Base-by-base conservation (phyloP, 2,888 invertebrate species). In the Himalopsyche tibetana region DNA sequence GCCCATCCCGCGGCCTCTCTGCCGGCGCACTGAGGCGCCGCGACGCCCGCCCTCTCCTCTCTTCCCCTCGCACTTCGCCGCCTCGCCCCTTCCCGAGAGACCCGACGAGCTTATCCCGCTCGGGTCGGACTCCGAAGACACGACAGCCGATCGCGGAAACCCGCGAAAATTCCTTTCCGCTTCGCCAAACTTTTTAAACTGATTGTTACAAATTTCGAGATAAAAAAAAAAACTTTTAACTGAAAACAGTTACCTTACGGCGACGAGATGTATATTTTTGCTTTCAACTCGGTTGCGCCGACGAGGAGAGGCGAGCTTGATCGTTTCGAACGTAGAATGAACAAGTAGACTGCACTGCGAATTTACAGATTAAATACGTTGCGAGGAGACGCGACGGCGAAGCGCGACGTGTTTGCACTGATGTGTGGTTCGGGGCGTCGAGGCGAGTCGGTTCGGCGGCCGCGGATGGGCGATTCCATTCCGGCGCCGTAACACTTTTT, bases 51-150 rank as follows among this genome's bases (percentile, higher is more conserved):
- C 86, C 93, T 92, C 87, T 81, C 87, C 85, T 79, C 74, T 86
- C 87, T 84, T 86, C 80, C 82, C 86, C 83, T 91, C 91, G 92
- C 91, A 91, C 90, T 91, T 92, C 91, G 92, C 91, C 91, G 91
- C 91, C 91, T 90, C 89, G 89, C 90, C 89, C 89, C 86, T 88
- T 74, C 82, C 82, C 69, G 83, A 17, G 51, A 36, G 36, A 15
- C 40, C 36, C 80, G 82, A 19, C 80, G 80, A 80, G 51, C 51
- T 51, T 42, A 80, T 80, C 80, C 80, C 45, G 51, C 80, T 80
- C 80, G 80, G 80, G 36, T 36, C 74, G 74, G 80, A 45, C 42
- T 9, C 80, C 80, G 80, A 42, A 80, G 51, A 15, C 15, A 15
- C 51, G 51, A 80, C 45, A 9, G 74, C 80, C 51, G 45, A 45